Evolutionary conservation across 2,113 vertebrate genomes (phyloP).

Genomic region (Heptranchias perlo): DNA sequence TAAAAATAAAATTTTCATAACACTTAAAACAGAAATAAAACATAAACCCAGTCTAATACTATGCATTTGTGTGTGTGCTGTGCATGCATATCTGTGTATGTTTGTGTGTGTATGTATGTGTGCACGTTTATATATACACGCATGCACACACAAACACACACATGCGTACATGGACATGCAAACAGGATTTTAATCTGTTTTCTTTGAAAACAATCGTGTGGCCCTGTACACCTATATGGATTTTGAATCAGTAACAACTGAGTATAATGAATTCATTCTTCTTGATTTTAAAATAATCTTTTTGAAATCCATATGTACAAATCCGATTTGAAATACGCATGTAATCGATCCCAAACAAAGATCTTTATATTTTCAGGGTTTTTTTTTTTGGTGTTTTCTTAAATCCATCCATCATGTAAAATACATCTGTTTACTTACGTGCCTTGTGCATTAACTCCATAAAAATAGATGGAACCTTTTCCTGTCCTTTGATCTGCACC

Average conservation of each 20-base stretch:
- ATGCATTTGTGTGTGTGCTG: background rate
- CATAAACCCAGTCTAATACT: background rate
- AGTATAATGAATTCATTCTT: background rate
- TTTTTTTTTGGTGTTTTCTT: constrained; percentile 26
- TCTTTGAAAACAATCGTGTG: background rate
- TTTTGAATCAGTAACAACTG: background rate
- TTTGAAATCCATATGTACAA: constrained; percentile 1
- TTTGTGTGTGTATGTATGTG: background rate
- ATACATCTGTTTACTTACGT: constrained; percentile 1
- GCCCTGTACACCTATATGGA: background rate
- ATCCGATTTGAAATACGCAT: background rate
- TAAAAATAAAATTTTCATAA: background rate
- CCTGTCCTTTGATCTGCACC: constrained; percentile 22
- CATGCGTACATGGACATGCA: background rate
- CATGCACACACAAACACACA: background rate
- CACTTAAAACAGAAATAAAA: background rate
- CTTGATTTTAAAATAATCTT: background rate
- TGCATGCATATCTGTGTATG: background rate
- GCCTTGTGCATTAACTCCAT: background rate
- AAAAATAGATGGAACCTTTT: constrained; percentile 35
- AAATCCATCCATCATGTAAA: constrained; percentile 17
- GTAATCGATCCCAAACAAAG: background rate
- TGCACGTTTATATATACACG: background rate
- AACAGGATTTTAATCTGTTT: background rate
- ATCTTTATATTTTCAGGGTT: background rate